phyloP scores from a whole-genome alignment of 2,797 vertebrate species.

The Sebastes dallii region DNA sequence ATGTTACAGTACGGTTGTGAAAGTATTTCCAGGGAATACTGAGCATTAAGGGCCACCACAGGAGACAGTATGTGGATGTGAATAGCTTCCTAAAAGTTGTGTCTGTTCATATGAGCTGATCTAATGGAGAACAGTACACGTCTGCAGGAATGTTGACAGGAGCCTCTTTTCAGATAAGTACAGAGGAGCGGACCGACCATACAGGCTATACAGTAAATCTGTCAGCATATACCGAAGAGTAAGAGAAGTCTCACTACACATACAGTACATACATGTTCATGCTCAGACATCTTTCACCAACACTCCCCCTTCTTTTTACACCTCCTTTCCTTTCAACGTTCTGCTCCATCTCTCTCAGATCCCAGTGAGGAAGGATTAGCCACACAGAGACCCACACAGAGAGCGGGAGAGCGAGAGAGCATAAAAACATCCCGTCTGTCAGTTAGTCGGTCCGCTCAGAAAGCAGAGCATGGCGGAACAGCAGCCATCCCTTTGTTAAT shows the following conservation, averaged over 20 bases:
- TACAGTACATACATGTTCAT: not conserved
- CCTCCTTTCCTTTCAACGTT: not conserved
- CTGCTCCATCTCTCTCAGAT: conserved; percentile 9
- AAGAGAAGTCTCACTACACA: not conserved
- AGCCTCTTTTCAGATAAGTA: not conserved
- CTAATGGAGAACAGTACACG: not conserved
- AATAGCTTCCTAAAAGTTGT: not conserved
- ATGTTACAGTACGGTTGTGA: not conserved
- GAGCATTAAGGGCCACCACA: not conserved
- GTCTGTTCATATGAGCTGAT: not conserved
- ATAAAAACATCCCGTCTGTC: conserved; percentile 41
- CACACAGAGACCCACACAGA: conserved; percentile 4
- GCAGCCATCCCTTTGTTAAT: conserved; percentile 60
- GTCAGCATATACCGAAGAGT: conserved; percentile 3
- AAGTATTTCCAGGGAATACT: not conserved
- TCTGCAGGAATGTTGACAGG: conserved; percentile 5
- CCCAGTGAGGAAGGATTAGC: conserved; percentile 12
- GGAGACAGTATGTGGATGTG: not conserved
- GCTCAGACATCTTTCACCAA: not conserved
- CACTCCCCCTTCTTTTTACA: not conserved
- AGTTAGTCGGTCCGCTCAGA: conserved; percentile 39
- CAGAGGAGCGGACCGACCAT: not conserved
- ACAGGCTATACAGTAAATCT: not conserved
- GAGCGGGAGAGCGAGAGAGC: not conserved
- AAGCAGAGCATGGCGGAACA: conserved; percentile 36